Evolutionary conservation across 2,113 vertebrate genomes (phyloP), one percentile per base, ranked within the genome.

Genomic region (Cinclus mexicanus): DNA sequence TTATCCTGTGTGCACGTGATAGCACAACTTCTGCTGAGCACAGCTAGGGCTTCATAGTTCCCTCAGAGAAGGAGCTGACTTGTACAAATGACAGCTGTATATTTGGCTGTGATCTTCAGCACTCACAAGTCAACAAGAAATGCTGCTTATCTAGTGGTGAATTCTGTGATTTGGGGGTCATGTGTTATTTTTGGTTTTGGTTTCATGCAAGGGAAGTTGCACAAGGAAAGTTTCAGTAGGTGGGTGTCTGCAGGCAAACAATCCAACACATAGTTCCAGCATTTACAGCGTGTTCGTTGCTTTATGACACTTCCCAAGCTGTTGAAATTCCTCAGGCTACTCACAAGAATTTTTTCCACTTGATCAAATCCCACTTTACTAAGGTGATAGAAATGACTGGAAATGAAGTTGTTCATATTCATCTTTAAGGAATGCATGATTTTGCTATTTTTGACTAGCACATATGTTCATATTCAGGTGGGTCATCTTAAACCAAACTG

Each of bases 211-310:
- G 8, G 4, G 3, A 50, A 21, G 33, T 41, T 53, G 64, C 42
- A 46, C 28, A 37, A 2, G 26, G 60, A 10, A 19, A 25, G 31
- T 57, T 80, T 52, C 20, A 17, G n/a, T 33, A 21, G 74, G 68
- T 12, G 4, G 29, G 19, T 64, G 13, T 70, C 55, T 57, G 39
- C 68, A 83, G 83, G 47, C 39, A 78, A n/a, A 33, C 22, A 46
- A 46, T 23, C 42, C 26, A 57, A 39, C 5, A 2, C 2, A 1
- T 25, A 59, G 57, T 31, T 76, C 22, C 53, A 50, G 35, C 26
- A 10, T 10, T 71, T 83, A 18, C 29, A 64, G 33, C 2, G 2
- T 0, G 1, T 29, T 46, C n/a, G 8, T 7, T 42, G 20, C 35
- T 63, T 65, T 67, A 42, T 59, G 50, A 10, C 3, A 6, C n/a